Percentiles rank a stretch among this genome's conserved stretches.
phyloP scores from a whole-genome alignment of 1,140 invertebrate genomes.

The Heliconius eleuchia region DNA sequence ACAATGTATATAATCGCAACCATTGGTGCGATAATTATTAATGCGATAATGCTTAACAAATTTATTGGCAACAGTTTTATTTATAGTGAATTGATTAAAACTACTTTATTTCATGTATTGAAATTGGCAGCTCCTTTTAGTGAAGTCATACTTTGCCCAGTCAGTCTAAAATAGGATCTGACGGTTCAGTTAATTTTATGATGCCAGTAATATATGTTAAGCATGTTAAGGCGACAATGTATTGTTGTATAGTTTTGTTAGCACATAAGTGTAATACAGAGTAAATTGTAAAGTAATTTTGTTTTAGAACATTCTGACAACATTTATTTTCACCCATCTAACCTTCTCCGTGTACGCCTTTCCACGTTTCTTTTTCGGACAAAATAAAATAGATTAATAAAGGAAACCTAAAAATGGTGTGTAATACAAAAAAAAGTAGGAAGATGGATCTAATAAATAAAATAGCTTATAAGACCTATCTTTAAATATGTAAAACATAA shows the following conservation, averaged over 20 bases:
- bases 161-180: neutral
- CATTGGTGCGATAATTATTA: conserved; percentile 9
- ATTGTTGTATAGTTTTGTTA: conserved; percentile 58
- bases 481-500: too few species aligned
- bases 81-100: neutral
- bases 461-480: neutral
- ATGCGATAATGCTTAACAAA: conserved; percentile 40
- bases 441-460: neutral
- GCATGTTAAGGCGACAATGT: conserved; percentile 37
- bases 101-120: neutral
- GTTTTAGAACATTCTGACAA: conserved; percentile 74
- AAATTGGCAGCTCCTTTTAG: neutral
- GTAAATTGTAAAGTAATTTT: conserved; percentile 56
- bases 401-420: conserved; percentile 14
- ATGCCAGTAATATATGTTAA: conserved; percentile 37
- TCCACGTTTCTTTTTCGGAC: conserved; percentile 77
- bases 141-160: neutral
- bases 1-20: conserved; percentile 40
- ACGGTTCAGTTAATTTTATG: neutral
- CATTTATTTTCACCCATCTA: conserved; percentile 70
- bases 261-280: conserved; percentile 66
- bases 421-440: neutral
- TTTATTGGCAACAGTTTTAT: neutral
- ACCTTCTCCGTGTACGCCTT: conserved; percentile 77
- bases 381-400: conserved; percentile 66